phyloP scores from a whole-genome alignment of 2,797 vertebrate genomes.

The Oryzias sinensis region DNA sequence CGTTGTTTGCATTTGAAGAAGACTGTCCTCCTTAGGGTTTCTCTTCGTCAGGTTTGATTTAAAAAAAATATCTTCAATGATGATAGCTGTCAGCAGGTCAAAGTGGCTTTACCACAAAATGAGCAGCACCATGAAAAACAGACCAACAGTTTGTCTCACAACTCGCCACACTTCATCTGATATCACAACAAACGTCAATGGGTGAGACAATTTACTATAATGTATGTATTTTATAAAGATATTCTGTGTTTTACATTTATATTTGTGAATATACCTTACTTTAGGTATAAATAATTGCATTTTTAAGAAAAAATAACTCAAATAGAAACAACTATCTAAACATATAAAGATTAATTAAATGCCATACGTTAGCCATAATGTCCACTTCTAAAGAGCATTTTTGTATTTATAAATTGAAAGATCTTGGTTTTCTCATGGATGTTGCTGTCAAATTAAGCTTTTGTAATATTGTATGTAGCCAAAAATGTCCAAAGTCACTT shows the following conservation, averaged over 20 bases:
- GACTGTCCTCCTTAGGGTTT: slow-evolving; percentile 11
- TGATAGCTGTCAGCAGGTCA: slow-evolving; percentile 51
- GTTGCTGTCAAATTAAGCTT: too few relatives aligned
- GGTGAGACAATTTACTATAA: slow-evolving; percentile 48
- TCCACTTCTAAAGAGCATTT: too few relatives aligned
- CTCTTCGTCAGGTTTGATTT: slow-evolving; percentile 1
- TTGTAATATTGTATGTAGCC: too few relatives aligned
- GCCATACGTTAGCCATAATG: too few relatives aligned
- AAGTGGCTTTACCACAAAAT: slow-evolving; percentile 58
- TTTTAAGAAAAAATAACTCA: too few relatives aligned
- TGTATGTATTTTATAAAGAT: background rate
- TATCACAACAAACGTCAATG: slow-evolving; percentile 27
- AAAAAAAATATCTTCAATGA: slow-evolving; percentile 8
- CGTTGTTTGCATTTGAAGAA: slow-evolving; percentile 19
- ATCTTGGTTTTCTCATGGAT: too few relatives aligned
- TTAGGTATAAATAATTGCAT: background rate
- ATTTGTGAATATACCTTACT: background rate
- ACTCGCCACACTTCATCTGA: slow-evolving; percentile 12
- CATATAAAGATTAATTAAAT: too few relatives aligned
- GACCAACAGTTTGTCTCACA: slow-evolving; percentile 22
- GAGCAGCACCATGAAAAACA: slow-evolving; percentile 37
- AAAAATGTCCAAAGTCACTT: too few relatives aligned
- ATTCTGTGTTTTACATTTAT: background rate
- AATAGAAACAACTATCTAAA: too few relatives aligned
- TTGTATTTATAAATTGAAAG: too few relatives aligned